phyloP scores from a whole-genome alignment of 1,140 invertebrate species.

The Wiebesia pumilae region DNA sequence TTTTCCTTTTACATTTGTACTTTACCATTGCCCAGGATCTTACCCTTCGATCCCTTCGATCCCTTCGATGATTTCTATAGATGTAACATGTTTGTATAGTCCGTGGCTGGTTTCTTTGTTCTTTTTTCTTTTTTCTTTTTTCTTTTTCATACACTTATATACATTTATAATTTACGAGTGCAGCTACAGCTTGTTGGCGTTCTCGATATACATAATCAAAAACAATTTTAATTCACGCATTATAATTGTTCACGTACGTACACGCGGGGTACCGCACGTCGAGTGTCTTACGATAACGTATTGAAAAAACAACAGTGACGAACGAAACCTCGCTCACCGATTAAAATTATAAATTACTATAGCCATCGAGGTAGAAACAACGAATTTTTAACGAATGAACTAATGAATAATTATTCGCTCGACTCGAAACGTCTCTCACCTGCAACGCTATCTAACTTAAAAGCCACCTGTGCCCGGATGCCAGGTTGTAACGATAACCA shows the following conservation, averaged over 20 bases:
- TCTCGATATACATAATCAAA: neutral
- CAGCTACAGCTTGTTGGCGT: neutral
- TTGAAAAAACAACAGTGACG: no score
- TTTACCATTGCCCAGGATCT: neutral
- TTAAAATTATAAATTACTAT: no score
- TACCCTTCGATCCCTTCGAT: neutral
- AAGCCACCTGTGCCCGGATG: neutral
- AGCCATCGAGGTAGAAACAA: no score
- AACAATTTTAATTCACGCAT: neutral
- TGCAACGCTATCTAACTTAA: neutral
- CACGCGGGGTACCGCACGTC: neutral
- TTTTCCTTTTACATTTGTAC: neutral
- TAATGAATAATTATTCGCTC: no score
- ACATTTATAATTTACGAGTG: neutral
- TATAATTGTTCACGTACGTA: neutral
- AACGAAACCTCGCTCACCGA: no score
- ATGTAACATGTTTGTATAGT: neutral
- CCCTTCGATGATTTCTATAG: neutral
- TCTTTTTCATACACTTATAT: neutral
- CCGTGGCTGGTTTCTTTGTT: neutral
- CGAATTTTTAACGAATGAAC: no score
- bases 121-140: no score
- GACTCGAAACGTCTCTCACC: neutral
- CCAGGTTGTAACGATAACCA: no score
- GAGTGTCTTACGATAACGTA: neutral